These are phyloP conservation scores for Odontocerum albicorne DNA, from an alignment of 2,888 invertebrate species.

Conservation along the genomic window DNA sequence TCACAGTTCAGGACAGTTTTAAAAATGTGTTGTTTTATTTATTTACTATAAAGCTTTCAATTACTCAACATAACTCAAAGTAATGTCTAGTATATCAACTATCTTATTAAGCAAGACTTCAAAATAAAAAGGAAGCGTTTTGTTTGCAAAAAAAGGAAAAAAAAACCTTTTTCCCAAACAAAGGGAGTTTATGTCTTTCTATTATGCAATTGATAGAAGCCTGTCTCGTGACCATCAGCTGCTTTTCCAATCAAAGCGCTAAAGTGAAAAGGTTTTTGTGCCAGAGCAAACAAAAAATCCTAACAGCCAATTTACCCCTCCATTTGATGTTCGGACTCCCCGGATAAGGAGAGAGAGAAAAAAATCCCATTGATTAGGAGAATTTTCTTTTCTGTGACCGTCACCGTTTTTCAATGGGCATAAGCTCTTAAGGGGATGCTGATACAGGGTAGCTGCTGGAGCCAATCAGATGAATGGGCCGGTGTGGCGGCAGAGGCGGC, in stretches of 20 bases:
- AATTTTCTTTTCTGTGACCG: constrained; percentile 30
- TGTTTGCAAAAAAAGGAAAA: too few species aligned
- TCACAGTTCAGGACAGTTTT: too few species aligned
- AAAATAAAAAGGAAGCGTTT: too few species aligned
- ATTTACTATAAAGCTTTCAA: too few species aligned
- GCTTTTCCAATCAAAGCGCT: constrained; percentile 19
- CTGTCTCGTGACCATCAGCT: constrained; percentile 2
- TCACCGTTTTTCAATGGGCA: constrained; percentile 23
- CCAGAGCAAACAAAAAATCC: not conserved
- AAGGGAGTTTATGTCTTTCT: constrained; percentile 1
- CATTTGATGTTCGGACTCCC: not conserved
- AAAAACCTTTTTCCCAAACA: too few species aligned
- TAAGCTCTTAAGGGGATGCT: not conserved
- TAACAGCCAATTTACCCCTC: constrained; percentile 23
- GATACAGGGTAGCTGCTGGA: constrained; percentile 15
- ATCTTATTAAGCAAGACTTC: too few species aligned
- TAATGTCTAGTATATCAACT: too few species aligned
- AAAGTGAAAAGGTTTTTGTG: constrained; percentile 22
- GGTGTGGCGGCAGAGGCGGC: constrained; percentile 28
- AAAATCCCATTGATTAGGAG: constrained; percentile 29
- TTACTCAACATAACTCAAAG: too few species aligned
- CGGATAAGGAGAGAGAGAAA: constrained; percentile 7
- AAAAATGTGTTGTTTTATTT: too few species aligned
- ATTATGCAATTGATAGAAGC: constrained; percentile 11
- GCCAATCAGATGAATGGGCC: constrained; percentile 33